These are phyloP conservation scores for Alethe diademata DNA, from an alignment of 2,113 vertebrate genomes.

Conservation along the genomic window DNA sequence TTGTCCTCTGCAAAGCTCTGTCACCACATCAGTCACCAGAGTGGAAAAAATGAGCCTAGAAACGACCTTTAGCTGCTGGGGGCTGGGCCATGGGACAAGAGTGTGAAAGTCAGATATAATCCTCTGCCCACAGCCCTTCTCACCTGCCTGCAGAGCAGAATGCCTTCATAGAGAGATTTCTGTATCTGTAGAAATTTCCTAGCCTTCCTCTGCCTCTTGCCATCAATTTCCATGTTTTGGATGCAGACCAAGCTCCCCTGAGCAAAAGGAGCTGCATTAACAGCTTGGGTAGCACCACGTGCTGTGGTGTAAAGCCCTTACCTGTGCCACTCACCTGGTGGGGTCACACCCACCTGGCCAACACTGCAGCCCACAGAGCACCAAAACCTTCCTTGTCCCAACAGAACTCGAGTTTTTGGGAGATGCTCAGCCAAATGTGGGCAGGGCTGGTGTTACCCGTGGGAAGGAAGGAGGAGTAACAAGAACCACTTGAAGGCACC, in stretches of 20 bases:
- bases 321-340: no score
- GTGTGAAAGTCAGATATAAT: accelerated
- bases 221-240: neutral
- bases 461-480: neutral
- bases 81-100: neutral
- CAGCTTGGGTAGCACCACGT: accelerated
- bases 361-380: neutral
- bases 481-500: neutral
- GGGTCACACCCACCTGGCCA: neutral
- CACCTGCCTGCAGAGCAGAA: neutral
- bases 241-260: neutral
- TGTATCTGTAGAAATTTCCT: neutral
- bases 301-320: neutral
- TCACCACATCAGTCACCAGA: accelerated
- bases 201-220: neutral
- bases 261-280: neutral
- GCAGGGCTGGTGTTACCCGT: accelerated
- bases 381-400: neutral
- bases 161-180: accelerated
- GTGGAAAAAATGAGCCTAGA: neutral
- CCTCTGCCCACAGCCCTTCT: accelerated
- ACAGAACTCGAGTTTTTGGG: accelerated
- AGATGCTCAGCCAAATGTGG: neutral
- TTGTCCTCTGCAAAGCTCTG: accelerated
- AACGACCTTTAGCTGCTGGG: neutral